These are phyloP conservation scores for Pica pica DNA, from an alignment of 2,113 vertebrate genomes.

Conservation along the genomic window DNA sequence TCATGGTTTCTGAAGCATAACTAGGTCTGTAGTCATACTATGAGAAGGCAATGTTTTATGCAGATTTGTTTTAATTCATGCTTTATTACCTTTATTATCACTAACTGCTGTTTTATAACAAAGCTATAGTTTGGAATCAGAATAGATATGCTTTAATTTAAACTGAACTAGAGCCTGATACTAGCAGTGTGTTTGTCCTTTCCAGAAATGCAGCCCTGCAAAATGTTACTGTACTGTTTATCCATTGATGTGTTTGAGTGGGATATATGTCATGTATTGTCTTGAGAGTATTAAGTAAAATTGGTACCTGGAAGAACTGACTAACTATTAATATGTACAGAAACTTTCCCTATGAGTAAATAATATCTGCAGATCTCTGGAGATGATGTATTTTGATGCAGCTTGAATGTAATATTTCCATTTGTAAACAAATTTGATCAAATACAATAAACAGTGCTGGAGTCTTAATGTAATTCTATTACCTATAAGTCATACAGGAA, in stretches of 20 bases:
- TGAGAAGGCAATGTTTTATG: not conserved
- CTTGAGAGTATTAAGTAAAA: not conserved
- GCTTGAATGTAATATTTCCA: not conserved
- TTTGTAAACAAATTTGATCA: conserved; percentile 27
- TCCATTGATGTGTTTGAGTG: not conserved
- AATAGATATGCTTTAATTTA: not conserved
- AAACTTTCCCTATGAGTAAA: not conserved
- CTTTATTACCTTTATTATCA: not conserved
- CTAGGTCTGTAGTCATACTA: not conserved
- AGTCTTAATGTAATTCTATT: conserved; percentile 25
- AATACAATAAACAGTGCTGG: not conserved
- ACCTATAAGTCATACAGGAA: conserved; percentile 12
- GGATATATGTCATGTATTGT: not conserved
- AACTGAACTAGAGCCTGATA: not conserved
- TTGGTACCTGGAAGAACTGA: not conserved
- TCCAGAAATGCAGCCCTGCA: not conserved
- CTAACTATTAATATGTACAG: not conserved
- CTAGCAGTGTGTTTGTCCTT: not conserved
- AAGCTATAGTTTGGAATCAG: not conserved
- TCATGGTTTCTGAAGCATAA: not conserved
- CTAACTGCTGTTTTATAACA: not conserved
- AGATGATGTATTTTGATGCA: conserved; percentile 4
- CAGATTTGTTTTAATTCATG: not conserved
- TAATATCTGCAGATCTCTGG: not conserved
- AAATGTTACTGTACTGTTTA: not conserved